Evolutionary conservation across 2,113 vertebrate species (phyloP).

Genomic region (Gila orcuttii): DNA sequence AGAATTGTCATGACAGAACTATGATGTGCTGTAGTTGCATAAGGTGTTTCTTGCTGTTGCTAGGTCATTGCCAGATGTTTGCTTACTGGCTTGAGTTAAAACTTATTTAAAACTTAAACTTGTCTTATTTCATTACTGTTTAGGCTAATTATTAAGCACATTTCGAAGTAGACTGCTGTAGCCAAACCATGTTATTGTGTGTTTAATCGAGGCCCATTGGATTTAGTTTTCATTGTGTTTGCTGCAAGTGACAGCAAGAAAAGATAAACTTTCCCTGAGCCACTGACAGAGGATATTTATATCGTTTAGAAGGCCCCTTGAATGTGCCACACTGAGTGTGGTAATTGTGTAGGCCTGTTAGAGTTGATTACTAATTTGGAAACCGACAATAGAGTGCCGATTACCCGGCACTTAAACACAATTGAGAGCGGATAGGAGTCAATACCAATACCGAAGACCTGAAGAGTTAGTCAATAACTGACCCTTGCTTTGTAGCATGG

Average conservation of each 20-base stretch:
- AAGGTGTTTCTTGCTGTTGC: too few relatives aligned
- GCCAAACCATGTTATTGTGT: conserved; percentile 12
- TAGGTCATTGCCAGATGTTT: not conserved
- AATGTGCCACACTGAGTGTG: conserved; percentile 37
- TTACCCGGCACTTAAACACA: conserved; percentile 72
- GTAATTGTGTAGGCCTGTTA: conserved; percentile 67
- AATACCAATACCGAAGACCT: conserved; percentile 63
- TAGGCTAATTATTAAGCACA: not conserved
- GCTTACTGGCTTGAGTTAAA: not conserved
- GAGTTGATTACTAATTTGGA: conserved; percentile 71
- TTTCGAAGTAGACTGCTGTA: not conserved
- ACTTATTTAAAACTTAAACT: too few relatives aligned
- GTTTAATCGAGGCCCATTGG: not conserved
- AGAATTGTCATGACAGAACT: too few relatives aligned
- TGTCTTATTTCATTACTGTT: not conserved
- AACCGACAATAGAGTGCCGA: conserved; percentile 69
- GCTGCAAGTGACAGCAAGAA: conserved; percentile 16
- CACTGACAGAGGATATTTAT: conserved; percentile 42
- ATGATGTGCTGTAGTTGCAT: not conserved
- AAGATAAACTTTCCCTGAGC: conserved; percentile 29
- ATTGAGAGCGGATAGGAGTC: conserved; percentile 72
- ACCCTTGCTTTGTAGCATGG: conserved; percentile 42
- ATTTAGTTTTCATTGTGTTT: conserved; percentile 20
- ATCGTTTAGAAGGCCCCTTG: conserved; percentile 39
- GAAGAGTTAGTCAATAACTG: conserved; percentile 65